phyloP scores from a whole-genome alignment of 2,797 vertebrate genomes.

The Coregonus sp. region DNA sequence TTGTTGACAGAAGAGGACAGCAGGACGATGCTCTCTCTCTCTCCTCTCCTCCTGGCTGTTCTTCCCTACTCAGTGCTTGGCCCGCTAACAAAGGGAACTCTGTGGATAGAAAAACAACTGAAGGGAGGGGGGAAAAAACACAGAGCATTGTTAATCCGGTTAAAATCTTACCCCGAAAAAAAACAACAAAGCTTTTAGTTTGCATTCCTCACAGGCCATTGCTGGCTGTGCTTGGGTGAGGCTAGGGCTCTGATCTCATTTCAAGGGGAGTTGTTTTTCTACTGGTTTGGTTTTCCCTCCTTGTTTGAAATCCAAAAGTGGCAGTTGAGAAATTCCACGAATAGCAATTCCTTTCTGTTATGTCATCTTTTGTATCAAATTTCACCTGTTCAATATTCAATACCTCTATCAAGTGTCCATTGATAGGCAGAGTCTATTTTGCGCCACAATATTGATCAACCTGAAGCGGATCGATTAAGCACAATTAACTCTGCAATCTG shows the following conservation, averaged over 20 bases:
- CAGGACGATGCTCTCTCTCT: conserved; percentile 38
- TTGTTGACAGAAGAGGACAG: conserved; percentile 55
- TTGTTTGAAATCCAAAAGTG: background rate
- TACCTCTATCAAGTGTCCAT: too few relatives aligned
- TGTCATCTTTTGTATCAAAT: background rate
- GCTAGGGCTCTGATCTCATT: conserved; percentile 37
- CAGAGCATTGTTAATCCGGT: conserved; percentile 63
- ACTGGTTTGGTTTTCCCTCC: background rate
- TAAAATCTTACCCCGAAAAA: conserved; percentile 54
- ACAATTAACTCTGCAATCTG: background rate
- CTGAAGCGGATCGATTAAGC: background rate
- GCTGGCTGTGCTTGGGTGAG: conserved; percentile 12
- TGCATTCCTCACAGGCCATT: conserved; percentile 56
- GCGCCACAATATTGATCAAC: background rate
- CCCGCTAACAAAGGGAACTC: conserved; percentile 68
- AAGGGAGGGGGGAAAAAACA: conserved; percentile 37
- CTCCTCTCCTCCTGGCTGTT: conserved; percentile 26
- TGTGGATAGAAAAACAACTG: conserved; percentile 66
- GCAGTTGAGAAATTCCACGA: background rate
- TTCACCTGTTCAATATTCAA: background rate
- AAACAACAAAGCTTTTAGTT: conserved; percentile 57
- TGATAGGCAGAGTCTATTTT: background rate
- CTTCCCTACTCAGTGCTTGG: conserved; percentile 51
- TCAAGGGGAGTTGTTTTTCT: conserved; percentile 38
- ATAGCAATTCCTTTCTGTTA: background rate